Evolutionary conservation across 1,140 invertebrate species (phyloP).

Genomic region (Chymomyza costata): DNA sequence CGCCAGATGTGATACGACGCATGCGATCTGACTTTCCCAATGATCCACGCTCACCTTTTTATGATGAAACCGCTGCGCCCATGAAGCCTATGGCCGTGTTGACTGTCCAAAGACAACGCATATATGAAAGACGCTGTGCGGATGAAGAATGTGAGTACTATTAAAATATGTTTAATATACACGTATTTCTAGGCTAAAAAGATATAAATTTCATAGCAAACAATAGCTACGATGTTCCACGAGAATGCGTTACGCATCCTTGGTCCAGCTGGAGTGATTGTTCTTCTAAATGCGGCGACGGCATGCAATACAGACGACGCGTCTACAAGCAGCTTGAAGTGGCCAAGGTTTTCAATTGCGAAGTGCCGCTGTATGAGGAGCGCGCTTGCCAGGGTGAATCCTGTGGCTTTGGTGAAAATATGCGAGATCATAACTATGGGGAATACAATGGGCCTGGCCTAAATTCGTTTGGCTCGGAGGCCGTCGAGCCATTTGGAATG

Average conservation of each 20-base stretch:
- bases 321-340: constrained; percentile 77
- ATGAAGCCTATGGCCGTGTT: constrained; percentile 94
- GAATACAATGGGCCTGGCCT: constrained; percentile 17
- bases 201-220: constrained; percentile 35
- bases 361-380: constrained; percentile 54
- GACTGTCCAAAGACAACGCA: constrained; percentile 84
- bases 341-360: constrained; percentile 75
- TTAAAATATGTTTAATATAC: neutral
- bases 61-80: constrained; percentile 83
- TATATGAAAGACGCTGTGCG: constrained; percentile 90
- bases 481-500: neutral
- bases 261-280: constrained; percentile 89
- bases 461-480: too few species aligned
- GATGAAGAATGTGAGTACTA: constrained; percentile 65
- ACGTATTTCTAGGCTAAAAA: neutral
- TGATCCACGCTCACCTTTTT: constrained; percentile 93
- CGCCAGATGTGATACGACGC: constrained; percentile 86
- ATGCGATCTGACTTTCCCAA: constrained; percentile 89
- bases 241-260: constrained; percentile 81
- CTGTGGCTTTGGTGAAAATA: constrained; percentile 30
- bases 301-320: constrained; percentile 81
- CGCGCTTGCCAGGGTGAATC: constrained; percentile 45
- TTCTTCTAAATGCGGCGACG: constrained; percentile 85
- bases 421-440: constrained; percentile 19
- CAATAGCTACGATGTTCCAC: constrained; percentile 64